Evolutionary conservation across 2,113 vertebrate species (phyloP), one percentile per base, ranked within the genome.

Genomic region (Mustela nigripes): DNA sequence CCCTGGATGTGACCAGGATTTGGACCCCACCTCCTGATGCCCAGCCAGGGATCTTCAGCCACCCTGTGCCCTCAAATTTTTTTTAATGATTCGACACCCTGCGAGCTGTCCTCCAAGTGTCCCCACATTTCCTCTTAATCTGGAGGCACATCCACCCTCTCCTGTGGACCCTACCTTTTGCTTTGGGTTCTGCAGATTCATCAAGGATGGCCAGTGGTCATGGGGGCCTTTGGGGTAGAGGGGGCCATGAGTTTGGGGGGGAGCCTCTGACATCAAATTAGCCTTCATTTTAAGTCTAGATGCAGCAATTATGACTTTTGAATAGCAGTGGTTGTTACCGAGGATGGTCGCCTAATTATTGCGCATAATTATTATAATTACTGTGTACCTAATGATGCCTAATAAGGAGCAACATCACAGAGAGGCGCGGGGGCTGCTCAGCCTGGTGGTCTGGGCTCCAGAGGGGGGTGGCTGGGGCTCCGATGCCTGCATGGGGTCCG

Each of bases 341-440:
- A 98, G 98, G 98, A 99, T 98, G 99, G 98, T 98, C 99, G 98
- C 98, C 99, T 98, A 98, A 98, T 98, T 98, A 98, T 98, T 98
- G 97, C 98, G 97, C 95, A 76, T 99, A 99, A 99, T 99, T 99
- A 99, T 99, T 98, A 98, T 99, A 99, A 99, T 99, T 99, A 99
- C 98, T 98, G 98, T 98, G 98, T 98, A 98, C 99, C 99, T 99
- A 99, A 99, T 98, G 99, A 98, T 98, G 98, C 98, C 98, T 99
- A 99, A 98, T 99, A 98, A 98, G 98, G 98, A 98, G 98, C 96
- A 98, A 97, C 98, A 98, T 92, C 83, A 97, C 98, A 98, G 98
- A 98, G 98, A 98, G 98, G 98, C 97, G 39, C 93, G 92, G 97
- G 78, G 98, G 98, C 97, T 95, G 97, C 98, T 98, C 98, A 98